Base-by-base conservation (phyloP, 2,888 invertebrate species). In the Neoaliturus tenellus region DNA sequence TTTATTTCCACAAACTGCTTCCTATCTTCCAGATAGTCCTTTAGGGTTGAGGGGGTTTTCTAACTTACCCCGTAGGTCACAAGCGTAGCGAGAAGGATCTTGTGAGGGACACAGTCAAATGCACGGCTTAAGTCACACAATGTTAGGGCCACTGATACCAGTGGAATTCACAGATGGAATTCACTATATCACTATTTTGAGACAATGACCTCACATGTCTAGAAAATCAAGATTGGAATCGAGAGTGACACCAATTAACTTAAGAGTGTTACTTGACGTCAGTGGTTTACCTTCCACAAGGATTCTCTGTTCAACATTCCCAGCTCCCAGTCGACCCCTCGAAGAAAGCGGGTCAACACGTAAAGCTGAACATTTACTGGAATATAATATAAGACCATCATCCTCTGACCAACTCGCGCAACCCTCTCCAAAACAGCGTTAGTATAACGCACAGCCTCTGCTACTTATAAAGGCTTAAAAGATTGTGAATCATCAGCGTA, bases 281-380 rank as follows among this genome's bases (percentile, higher is more conserved):
- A 62, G 14, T 14, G 5, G 62, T 4, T 62, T 28, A 14, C 62
- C 62, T 12, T 62, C 31, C 62, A 62, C 28, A 25, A 62, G 17
- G 14, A 62, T 62, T 4, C 6, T 4, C 14, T 28, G 14, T n/a
- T 28, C 31, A 14, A 62, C 17, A 62, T 31, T 4, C 4, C 28
- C n/a, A 62, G 8, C n/a, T n/a, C 8, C 62, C 20, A 5, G 17
- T 23, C 39, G 20, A 35, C n/a, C 39, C 5, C 69, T 69, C 14
- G 39, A 39, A 39, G 20, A 39, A 3, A 25, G 20, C 23, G 8
- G 4, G 17, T 35, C 39, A 28, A 69, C 20, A 6, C 35, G 0
- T 20, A 35, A 69, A 20, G 10, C 39, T 35, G 69, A 69, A 20
- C 69, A 69, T 69, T 39, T 39, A 69, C n/a, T 62, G 14, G 62